Conservation (phyloP, 2,888 invertebrate species). For the Drepana falcataria region DNA sequence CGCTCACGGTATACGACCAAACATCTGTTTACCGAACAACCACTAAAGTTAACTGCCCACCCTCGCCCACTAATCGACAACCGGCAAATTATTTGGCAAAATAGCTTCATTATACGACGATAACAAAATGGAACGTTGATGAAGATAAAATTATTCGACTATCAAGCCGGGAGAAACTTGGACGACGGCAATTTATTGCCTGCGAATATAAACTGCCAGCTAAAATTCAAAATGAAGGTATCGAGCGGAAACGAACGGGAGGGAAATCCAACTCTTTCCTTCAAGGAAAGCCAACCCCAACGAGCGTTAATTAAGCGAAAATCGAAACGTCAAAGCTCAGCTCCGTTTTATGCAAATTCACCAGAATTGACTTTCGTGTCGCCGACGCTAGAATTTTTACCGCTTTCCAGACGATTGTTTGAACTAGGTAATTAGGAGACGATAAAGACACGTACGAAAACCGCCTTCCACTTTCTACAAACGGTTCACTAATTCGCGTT, state of each 20-base stretch:
- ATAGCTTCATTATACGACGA: conserved; percentile 48
- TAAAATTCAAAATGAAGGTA: conserved; percentile 53
- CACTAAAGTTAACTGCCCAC: background rate
- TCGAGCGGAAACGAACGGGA: conserved; percentile 49
- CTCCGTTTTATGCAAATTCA: conserved; percentile 71
- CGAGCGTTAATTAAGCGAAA: conserved; percentile 75
- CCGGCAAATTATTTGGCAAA: conserved; percentile 24
- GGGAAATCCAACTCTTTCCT: conserved; percentile 65
- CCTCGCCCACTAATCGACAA: conserved; percentile 6
- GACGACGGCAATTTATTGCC: conserved; percentile 63
- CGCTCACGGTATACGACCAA: background rate
- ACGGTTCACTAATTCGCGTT: background rate
- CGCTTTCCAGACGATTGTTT: conserved; percentile 56
- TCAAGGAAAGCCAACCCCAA: conserved; percentile 39
- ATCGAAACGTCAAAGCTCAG: conserved; percentile 73
- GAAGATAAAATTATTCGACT: conserved; percentile 67
- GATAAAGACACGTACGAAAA: conserved; percentile 35
- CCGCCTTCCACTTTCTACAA: conserved; percentile 20
- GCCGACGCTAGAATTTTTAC: conserved; percentile 62
- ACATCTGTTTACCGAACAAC: background rate
- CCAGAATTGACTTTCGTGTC: conserved; percentile 66
- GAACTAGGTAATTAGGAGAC: conserved; percentile 62
- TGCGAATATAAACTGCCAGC: conserved; percentile 48
- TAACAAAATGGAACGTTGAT: conserved; percentile 50
- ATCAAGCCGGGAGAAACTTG: conserved; percentile 60